Evolutionary conservation across 1,140 invertebrate genomes (phyloP), one percentile per base, ranked within the genome.

Genomic region (Caenorhabditis briggsae): DNA sequence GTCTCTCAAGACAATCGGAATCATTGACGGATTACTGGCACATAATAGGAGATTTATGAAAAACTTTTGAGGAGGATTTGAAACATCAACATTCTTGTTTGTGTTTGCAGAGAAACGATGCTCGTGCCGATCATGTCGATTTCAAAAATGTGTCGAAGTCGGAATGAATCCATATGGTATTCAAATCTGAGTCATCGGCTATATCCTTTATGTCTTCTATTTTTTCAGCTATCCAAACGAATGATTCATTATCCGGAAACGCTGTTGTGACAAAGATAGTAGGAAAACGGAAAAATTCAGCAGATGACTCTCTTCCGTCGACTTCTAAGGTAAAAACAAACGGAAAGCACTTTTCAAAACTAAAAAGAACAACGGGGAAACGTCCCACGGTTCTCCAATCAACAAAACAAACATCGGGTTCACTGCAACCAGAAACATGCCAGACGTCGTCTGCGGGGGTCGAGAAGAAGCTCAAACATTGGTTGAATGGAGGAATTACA

Each of bases 141-240:
- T 87, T 56, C 82, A 82, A 65, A 82, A 88, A 59, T 88, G 87
- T 61, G 84, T 88, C 16, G 74, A 88, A 48, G 82, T 86, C 11
- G 87, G 87, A 23, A 88, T 88, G 87, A 88, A 86, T 78, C 84
- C 84, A 11, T 74, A 65, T 50, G 84, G 84, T 85, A 55, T 3
- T 61, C 12, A 50, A n/a, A 61, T 2, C 64, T 84, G 55, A 61
- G 58, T 50, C 55, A 64, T 65, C 25, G n/a, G 0, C 53, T 56
- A 25, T 25, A 41, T 50, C 20, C 25, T 9, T 25, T 78, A 12
- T 20, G n/a, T n/a, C n/a, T 61, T 33, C 59, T 11, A n/a, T 48
- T 53, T 43, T 74, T 82, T 1, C 64, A 74, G 78, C 84, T 23
- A 85, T 87, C 12, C 64, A 85, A 70, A 86, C 70, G 20, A 82